Evolutionary conservation across 2,888 invertebrate genomes (phyloP), one percentile per base, ranked within the genome.

Genomic region (Rhaphigaster nebulosa): DNA sequence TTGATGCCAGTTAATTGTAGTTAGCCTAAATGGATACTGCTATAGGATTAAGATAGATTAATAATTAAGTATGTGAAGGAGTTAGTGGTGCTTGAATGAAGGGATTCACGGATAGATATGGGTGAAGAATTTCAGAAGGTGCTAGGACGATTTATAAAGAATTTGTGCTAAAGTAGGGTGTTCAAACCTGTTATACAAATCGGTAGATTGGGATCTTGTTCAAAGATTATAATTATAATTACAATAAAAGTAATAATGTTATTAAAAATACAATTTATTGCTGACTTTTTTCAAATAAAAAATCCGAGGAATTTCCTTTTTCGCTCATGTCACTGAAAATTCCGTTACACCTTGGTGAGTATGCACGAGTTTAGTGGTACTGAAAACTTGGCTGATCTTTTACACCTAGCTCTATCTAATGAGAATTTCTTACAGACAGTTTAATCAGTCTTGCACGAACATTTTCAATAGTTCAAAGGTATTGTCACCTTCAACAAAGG

Each of bases 371-470:
- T 38, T 38, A 76, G 70, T 20, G 70, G 38, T 76, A 38, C 70
- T 76, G 20, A 20, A 34, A 76, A 23, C 34, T 70, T 70, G 15
- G 70, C 34, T 15, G 18, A 34, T 29, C 70, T 76, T 60, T 65
- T 29, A 65, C 20, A 76, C 34, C 18, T 3, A 8, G 38, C 38
- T 26, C 34, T 23, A 8, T 23, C 70, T 76, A 76, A 76, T 38
- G 70, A 76, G 34, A 76, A 76, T 76, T 76, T 76, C 38, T 76
- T 76, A 38, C 20, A 76, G 38, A 34, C 70, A 20, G 70, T 76
- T 23, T 76, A 76, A 76, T 76, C 38, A 38, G 70, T 76, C 70
- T 76, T 76, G 70, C 70, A 76, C 70, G 70, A 38, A 34, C 70
- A 15, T 38, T 38, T 76, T 76, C 70, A 38, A 76, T 76, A 76